Evolutionary conservation across 2,888 invertebrate genomes (phyloP), one percentile per base, ranked within the genome.

Genomic region (Calliphora vomitoria): DNA sequence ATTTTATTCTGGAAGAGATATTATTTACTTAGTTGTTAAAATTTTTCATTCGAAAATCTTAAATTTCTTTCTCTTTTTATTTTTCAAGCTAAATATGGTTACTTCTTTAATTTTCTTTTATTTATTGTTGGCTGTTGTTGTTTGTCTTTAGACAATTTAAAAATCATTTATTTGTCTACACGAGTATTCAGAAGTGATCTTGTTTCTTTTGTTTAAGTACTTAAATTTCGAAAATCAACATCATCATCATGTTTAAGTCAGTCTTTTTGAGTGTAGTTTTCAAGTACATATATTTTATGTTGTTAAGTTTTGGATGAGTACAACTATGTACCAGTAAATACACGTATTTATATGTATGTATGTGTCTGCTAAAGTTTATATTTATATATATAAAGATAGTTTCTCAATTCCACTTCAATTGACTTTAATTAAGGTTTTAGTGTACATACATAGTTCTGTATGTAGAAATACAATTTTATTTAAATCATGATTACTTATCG

Each of bases 371-470:
- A 55, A 55, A 31, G 44, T 44, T 44, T 41, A 10, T 41, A 10
- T 41, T 8, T 62, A 18, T 31, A 41, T 31, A 41, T 60, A 35
- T 44, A 47, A n/a, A 31, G 38, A 81, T 58, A 53, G 20, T 75
- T 72, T 79, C 44, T 87, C 75, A 90, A 89, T 91, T 89, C 78
- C 84, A 89, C 89, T 90, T 90, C 90, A 92, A 92, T 92, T 91
- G 91, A 90, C 88, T 90, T 92, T 91, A 93, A 92, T 92, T 93
- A 90, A 92, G 81, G n/a, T 79, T 74, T 84, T 35, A 82, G 53
- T 79, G 55, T 66, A 25, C 2, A 25, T 66, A 25, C 2, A 25
- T 25, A 69, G 20, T 69, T 75, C 74, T 11, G 4, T 83, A 3
- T 80, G 18, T 58, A 68, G 11, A 47, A 41, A 44, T 25, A 15